Conservation (phyloP, 2,113 vertebrate genomes). For the Puntigrus tetrazona region DNA sequence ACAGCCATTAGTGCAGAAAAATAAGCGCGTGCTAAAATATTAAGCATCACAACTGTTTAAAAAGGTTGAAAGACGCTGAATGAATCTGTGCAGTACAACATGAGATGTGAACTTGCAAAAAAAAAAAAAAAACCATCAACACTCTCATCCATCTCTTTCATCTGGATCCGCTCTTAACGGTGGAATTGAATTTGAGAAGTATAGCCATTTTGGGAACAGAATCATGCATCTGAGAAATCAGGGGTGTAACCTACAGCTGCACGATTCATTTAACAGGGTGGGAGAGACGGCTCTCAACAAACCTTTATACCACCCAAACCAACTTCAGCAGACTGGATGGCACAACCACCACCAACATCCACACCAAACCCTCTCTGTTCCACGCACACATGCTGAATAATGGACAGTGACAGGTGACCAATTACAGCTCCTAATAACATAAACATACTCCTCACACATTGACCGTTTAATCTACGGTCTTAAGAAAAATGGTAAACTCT, state of each 20-base stretch:
- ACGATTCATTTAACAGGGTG: slow-evolving; percentile 51
- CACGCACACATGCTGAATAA: background rate
- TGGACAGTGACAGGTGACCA: background rate
- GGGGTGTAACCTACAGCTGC: slow-evolving; percentile 26
- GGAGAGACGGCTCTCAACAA: slow-evolving; percentile 29
- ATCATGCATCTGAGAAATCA: slow-evolving; percentile 8
- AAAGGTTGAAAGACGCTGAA: too few relatives aligned
- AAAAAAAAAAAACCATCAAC: background rate
- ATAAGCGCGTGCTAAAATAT: background rate
- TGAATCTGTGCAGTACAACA: background rate
- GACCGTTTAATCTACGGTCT: background rate
- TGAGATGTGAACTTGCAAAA: background rate
- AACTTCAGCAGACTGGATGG: slow-evolving; percentile 18
- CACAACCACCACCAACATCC: background rate
- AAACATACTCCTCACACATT: background rate
- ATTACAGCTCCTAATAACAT: background rate
- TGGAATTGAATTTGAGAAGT: slow-evolving; percentile 39
- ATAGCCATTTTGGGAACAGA: slow-evolving; percentile 32
- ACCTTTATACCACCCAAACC: slow-evolving; percentile 24
- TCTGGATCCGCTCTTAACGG: slow-evolving; percentile 34
- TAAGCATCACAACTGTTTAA: too few relatives aligned
- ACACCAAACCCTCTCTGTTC: background rate
- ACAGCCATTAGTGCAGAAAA: background rate
- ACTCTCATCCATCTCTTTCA: slow-evolving; percentile 4
- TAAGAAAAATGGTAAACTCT: background rate